Conservation (phyloP, 2,888 invertebrate genomes). For the Silvanus unidentatus region DNA sequence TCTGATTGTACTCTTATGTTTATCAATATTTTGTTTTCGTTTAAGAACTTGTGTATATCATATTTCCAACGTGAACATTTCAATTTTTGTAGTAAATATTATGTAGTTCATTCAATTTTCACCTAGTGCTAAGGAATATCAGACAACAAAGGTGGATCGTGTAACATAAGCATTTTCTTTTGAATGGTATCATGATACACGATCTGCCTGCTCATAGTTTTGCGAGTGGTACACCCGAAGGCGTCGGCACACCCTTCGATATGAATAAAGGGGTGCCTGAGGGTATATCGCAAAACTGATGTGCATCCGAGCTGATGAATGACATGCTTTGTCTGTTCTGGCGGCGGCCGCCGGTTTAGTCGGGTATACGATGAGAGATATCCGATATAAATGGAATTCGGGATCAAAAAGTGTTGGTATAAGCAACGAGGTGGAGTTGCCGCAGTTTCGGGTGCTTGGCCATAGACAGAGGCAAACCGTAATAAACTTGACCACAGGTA, state of each 20-base stretch:
- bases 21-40: background rate
- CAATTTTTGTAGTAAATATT: background rate
- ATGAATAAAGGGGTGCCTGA: background rate
- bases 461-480: slow-evolving; percentile 91
- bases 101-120: slow-evolving; percentile 18
- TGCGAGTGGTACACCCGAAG: slow-evolving; percentile 1
- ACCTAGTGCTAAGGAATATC: slow-evolving; percentile 14
- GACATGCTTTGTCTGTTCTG: slow-evolving; percentile 48
- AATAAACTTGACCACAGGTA: slow-evolving; percentile 95
- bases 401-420: slow-evolving; percentile 90
- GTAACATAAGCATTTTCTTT: background rate
- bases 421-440: slow-evolving; percentile 91
- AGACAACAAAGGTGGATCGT: background rate
- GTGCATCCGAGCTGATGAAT: slow-evolving; percentile 38
- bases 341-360: slow-evolving; percentile 54
- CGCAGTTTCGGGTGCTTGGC: slow-evolving; percentile 94
- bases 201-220: background rate
- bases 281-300: slow-evolving; percentile 1
- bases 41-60: background rate
- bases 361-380: slow-evolving; percentile 97
- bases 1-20: background rate
- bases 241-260: background rate
- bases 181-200: background rate
- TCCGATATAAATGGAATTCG: slow-evolving; percentile 94
- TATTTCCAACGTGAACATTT: background rate